phyloP scores from a whole-genome alignment of 92 coral and sea anemone species.

The Phenganax subtilis region DNA sequence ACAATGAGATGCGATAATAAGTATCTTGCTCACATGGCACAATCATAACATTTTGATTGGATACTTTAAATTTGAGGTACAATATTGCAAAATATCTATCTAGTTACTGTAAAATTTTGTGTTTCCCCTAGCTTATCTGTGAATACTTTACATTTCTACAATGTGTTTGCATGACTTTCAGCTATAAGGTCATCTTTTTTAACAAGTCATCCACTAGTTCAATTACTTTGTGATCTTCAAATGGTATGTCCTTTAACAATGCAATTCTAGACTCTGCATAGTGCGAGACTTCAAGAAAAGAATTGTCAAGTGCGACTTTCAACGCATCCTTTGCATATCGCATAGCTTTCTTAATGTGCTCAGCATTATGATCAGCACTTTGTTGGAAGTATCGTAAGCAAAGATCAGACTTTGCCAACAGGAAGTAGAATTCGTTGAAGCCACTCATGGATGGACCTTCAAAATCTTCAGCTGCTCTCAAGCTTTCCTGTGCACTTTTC shows the following conservation, averaged over 20 bases:
- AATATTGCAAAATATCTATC: too few relatives aligned
- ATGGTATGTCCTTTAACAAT: background rate
- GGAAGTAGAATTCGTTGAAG: conserved; percentile 29
- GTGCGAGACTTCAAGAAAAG: conserved; percentile 16
- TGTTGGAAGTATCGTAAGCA: conserved; percentile 14
- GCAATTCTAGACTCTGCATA: conserved; percentile 14
- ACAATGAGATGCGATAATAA: too few relatives aligned
- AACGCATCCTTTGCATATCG: conserved; percentile 15
- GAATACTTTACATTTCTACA: too few relatives aligned
- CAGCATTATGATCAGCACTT: background rate
- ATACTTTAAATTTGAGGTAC: too few relatives aligned
- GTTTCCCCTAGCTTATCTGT: too few relatives aligned
- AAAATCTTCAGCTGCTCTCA: conserved; percentile 26
- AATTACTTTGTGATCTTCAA: background rate
- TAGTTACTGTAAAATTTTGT: too few relatives aligned
- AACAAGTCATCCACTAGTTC: background rate
- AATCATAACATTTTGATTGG: too few relatives aligned
- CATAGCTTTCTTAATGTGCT: conserved; percentile 17
- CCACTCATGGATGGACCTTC: conserved; percentile 34
- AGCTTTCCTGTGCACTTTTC: conserved; percentile 34
- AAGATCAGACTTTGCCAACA: conserved; percentile 32
- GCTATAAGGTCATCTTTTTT: background rate
- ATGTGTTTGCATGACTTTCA: too few relatives aligned
- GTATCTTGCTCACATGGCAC: too few relatives aligned
- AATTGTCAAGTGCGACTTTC: conserved; percentile 22